Conservation (phyloP, 2,797 vertebrate genomes). For the Spinibarbus caldwelli region DNA sequence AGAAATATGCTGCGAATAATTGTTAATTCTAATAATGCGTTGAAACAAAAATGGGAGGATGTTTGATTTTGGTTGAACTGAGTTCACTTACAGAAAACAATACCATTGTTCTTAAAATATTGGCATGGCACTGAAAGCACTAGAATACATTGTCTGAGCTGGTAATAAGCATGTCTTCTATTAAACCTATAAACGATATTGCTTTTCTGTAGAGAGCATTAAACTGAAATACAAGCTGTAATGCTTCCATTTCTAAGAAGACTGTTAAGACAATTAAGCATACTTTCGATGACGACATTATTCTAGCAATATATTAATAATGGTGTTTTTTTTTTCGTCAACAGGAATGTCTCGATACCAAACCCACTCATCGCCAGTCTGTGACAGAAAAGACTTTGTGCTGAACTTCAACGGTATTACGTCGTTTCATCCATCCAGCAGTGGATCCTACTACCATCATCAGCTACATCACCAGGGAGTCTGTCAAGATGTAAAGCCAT, state of each 20-base stretch:
- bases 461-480: slow-evolving; percentile 85
- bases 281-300: neutral
- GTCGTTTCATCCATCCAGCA: slow-evolving; percentile 88
- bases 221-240: neutral
- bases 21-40: neutral
- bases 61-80: neutral
- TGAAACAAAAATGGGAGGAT: neutral
- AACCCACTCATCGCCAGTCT: slow-evolving; percentile 87
- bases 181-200: neutral
- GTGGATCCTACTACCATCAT: slow-evolving; percentile 86
- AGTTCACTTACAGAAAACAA: neutral
- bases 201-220: neutral
- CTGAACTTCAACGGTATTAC: slow-evolving; percentile 95
- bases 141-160: neutral
- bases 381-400: slow-evolving; percentile 95
- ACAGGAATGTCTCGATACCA: slow-evolving; percentile 93
- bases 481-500: slow-evolving; percentile 95
- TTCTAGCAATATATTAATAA: neutral
- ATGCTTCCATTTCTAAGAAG: neutral
- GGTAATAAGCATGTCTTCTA: neutral
- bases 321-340: slow-evolving; percentile 69
- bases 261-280: neutral
- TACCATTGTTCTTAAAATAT: neutral
- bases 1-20: neutral
- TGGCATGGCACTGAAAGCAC: neutral